Base-by-base conservation (phyloP, 1,140 invertebrate genomes). In the Pemphigus obesinymphae region DNA sequence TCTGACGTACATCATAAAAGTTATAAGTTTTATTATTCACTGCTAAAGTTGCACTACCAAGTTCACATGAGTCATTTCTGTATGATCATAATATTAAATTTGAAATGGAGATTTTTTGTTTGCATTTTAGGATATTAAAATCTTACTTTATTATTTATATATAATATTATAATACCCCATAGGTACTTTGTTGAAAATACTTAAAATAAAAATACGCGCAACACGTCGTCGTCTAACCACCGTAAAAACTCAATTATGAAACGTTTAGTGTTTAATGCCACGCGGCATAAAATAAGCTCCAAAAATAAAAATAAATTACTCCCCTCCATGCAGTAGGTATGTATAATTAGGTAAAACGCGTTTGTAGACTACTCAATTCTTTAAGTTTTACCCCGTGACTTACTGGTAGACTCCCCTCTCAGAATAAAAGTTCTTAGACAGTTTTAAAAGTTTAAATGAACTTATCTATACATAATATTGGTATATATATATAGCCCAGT, bases 401-500 rank as follows among this genome's bases (percentile, higher is more conserved):
- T 15, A 70, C n/a, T 11, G 34, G n/a, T 45, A 5, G 5, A 10
- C 70, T 48, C 45, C 43, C 68, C 45, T 20, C 26, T 50, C 7
- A 6, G 43, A 20, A 73, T 73, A 73, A 73, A 70, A 73, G 43
- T 72, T 72, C 43, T 72, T 45, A 23, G 26, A 72, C 40, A 72
- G 68, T 72, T 72, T 72, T 73, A 26, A 73, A 72, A 73, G 70
- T 73, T 73, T 73, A 50, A 50, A 73, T 26, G 20, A 31, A 48
- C 40, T 72, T 48, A 72, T 26, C 15, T 43, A 26, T 13, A 15
- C n/a, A n/a, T n/a, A 2, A 8, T 23, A n/a, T n/a, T 20, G 17
- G 13, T 17, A 34, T 34, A 37, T 34, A 20, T 66, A n/a, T 37
- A 66, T 7, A 70, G 17, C 10, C 20, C 11, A 31, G 40, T 68